Evolutionary conservation across 2,797 vertebrate genomes (phyloP), one percentile per base, ranked within the genome.

Genomic region (Microtus agrestis): DNA sequence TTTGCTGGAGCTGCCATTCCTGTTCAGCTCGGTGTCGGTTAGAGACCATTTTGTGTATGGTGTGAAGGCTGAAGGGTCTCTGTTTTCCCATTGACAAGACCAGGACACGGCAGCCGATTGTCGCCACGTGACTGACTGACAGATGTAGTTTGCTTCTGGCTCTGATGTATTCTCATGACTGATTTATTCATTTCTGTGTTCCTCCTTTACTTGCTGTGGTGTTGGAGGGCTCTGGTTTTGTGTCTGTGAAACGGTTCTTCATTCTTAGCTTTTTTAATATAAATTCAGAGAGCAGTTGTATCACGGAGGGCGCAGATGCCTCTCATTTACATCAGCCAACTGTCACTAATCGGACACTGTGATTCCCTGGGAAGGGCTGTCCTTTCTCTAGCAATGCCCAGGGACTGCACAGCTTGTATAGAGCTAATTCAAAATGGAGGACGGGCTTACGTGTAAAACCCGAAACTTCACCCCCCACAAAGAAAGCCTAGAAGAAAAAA

Each of bases 401-500:
- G 27, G 29, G 94, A 48, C 5, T 40, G 12, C 25, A 5, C 8
- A 21, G 59, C n/a, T 59, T 2, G 7, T 3, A 12, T 17, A 7
- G 67, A 63, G 23, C 10, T 48, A 85, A 88, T n/a, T 81, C 78
- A 46, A 34, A 92, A 65, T 46, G 23, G 5, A 34, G 31, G 43
- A 46, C 10, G 1, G 65, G 19, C 63, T 61, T 31, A 21, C 27
- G 5, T 6, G 40, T 79, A 43, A 48, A 94, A 31, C 12, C 19
- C 13, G 31, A 95, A 63, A 81, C n/a, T 76, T 43, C 40, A 43
- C 40, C 40, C 40, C 40, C 40, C 40, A 40, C 34, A 69, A 63
- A 67, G 63, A 81, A 79, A 89, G 7, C 40, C 40, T 92, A 48
- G 29, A 27, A 46, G 51, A 67, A 84, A 91, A 87, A 91, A 87